Evolutionary conservation across 1,140 invertebrate species (phyloP).

Genomic region (Aphelenchoides besseyi): DNA sequence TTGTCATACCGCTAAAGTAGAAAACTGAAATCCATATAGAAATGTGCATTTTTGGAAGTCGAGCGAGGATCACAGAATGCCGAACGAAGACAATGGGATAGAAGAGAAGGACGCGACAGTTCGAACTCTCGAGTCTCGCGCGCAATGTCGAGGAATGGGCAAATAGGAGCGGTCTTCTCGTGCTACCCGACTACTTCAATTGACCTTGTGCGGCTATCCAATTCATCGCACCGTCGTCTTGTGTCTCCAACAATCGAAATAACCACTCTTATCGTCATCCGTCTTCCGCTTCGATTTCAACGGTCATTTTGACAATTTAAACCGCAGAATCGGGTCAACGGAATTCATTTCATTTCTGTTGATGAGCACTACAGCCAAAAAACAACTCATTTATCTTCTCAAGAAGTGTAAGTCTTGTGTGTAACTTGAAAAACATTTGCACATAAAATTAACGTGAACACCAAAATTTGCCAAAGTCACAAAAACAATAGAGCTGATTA

Average conservation of each 20-base stretch:
- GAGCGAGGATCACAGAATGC: neutral
- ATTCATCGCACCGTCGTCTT: neutral
- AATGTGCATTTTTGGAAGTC: neutral
- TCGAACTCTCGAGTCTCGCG: constrained; percentile 1
- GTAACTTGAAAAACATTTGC: too few species aligned
- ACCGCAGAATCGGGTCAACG: neutral
- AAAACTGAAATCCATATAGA: neutral
- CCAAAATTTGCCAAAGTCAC: too few species aligned
- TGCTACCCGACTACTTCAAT: neutral
- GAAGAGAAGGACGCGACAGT: neutral
- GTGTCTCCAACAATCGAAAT: neutral
- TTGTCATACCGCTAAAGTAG: neutral
- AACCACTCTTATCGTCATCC: too few species aligned
- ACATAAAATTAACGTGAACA: too few species aligned
- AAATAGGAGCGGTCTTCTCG: neutral
- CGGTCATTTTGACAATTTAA: neutral
- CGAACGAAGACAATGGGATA: neutral
- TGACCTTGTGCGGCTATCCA: neutral
- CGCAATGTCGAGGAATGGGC: neutral
- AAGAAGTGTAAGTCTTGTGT: too few species aligned
- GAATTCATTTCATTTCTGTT: neutral
- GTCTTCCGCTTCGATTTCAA: neutral
- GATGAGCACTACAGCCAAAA: too few species aligned
- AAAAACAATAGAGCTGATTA: too few species aligned
- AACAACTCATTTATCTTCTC: too few species aligned